phyloP scores from a whole-genome alignment of 2,888 invertebrate species.

The Cephus sareptanus region DNA sequence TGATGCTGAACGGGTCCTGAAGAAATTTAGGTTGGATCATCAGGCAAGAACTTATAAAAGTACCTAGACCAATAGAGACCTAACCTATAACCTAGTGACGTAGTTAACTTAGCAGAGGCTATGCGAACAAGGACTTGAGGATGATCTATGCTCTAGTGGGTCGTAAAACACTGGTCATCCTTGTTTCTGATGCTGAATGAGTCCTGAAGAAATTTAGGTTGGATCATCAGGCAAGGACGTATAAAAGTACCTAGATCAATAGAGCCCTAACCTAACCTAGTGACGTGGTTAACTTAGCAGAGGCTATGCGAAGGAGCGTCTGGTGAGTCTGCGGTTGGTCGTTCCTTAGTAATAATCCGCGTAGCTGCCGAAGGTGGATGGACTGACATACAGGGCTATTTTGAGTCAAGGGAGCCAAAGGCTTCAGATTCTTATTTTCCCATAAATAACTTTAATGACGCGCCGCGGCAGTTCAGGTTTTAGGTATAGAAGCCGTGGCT shows the following conservation, averaged over 20 bases:
- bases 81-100: not conserved
- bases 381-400: not conserved
- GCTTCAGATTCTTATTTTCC: slow-evolving; percentile 58
- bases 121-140: not conserved
- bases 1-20: no score
- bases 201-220: not conserved
- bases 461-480: slow-evolving; percentile 54
- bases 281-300: not conserved
- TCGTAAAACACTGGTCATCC: not conserved
- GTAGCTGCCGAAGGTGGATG: no score
- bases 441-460: slow-evolving; percentile 63
- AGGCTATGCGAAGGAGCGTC: no score
- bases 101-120: not conserved
- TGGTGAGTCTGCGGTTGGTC: no score
- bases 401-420: slow-evolving; percentile 37
- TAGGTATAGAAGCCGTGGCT: slow-evolving; percentile 42
- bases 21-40: not conserved
- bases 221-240: not conserved
- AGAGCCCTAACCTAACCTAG: not conserved
- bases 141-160: not conserved
- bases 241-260: not conserved
- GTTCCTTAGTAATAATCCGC: no score
- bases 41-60: no score
- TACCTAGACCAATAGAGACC: not conserved
- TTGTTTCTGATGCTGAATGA: no score